These are phyloP conservation scores for Teleogryllus occipitalis DNA, from an alignment of 1,140 invertebrate species.

Conservation along the genomic window DNA sequence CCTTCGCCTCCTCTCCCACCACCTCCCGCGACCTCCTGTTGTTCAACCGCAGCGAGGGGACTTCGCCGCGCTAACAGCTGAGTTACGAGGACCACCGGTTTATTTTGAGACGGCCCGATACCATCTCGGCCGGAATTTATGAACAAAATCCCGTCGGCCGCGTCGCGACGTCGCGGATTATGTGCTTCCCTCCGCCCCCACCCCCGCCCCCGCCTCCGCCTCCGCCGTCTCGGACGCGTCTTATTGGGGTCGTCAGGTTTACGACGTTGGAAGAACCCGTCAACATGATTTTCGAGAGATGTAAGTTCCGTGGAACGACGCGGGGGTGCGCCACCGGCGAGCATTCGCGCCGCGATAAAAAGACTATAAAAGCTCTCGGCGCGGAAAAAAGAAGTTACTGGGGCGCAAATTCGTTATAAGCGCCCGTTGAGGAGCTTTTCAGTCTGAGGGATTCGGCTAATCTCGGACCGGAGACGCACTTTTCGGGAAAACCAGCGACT, in stretches of 20 bases:
- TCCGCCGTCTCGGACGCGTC: background rate
- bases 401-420: background rate
- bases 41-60: background rate
- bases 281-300: background rate
- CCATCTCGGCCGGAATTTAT: background rate
- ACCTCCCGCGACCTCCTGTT: background rate
- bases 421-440: background rate
- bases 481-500: background rate
- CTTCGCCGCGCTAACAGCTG: background rate
- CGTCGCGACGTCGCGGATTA: background rate
- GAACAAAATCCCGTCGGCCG: background rate
- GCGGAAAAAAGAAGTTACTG: background rate
- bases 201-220: no score
- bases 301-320: background rate
- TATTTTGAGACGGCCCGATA: background rate
- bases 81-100: background rate
- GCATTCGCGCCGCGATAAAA: background rate
- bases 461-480: background rate
- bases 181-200: background rate
- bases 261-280: background rate
- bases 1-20: background rate
- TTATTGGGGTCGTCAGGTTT: background rate
- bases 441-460: background rate
- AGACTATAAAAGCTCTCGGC: background rate
- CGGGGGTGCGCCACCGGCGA: background rate